phyloP scores from a whole-genome alignment of 92 coral and sea anemone species.

The Porites rus region DNA sequence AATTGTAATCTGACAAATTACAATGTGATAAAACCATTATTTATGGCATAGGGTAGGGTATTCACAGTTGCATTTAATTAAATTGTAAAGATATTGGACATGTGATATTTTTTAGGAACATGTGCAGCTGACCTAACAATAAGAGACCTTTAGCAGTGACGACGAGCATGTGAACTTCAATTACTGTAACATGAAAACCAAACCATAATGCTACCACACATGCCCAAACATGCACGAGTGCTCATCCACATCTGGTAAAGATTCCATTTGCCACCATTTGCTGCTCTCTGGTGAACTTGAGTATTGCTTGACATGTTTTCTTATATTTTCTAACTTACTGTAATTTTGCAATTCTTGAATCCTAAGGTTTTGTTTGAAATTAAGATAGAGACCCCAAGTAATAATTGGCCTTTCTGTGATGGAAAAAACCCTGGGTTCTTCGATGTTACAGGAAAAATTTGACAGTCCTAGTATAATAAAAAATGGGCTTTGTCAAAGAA shows the following conservation, averaged over 20 bases:
- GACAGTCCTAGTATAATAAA: too few species aligned
- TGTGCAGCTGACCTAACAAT: too few species aligned
- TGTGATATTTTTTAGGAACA: too few species aligned
- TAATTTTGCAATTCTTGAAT: neutral
- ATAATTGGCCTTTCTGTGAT: conserved; percentile 1
- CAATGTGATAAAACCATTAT: too few species aligned
- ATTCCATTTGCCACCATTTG: conserved; percentile 50
- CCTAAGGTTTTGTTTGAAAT: conserved; percentile 18
- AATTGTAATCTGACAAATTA: too few species aligned
- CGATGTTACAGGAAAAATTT: too few species aligned
- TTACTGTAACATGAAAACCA: conserved; percentile 39
- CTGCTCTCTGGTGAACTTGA: conserved; percentile 18
- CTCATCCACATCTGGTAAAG: conserved; percentile 40
- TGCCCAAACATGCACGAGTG: conserved; percentile 27
- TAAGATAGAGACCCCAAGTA: neutral
- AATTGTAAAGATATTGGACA: too few species aligned
- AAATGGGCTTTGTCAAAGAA: conserved; percentile 11
- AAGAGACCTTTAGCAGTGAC: too few species aligned
- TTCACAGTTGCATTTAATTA: too few species aligned
- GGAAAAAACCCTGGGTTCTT: neutral
- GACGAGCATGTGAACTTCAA: conserved; percentile 20
- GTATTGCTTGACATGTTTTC: neutral
- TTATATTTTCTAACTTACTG: neutral
- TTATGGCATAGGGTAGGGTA: too few species aligned
- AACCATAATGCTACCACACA: conserved; percentile 1